These are phyloP conservation scores for Ectemnius continuus DNA, from an alignment of 2,888 invertebrate genomes.

Conservation along the genomic window DNA sequence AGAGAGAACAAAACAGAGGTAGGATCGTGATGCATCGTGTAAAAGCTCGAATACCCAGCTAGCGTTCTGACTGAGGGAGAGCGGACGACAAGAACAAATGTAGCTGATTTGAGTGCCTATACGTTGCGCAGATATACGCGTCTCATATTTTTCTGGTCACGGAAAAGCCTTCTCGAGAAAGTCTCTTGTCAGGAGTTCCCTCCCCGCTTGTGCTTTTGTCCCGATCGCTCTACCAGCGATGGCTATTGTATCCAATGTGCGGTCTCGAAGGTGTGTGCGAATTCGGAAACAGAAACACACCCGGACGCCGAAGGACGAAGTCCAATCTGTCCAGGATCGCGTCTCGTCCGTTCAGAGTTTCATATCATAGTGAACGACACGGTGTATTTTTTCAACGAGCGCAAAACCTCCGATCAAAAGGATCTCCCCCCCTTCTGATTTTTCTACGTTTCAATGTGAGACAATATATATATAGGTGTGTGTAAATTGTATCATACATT, in stretches of 20 bases:
- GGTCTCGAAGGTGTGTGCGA: slow-evolving; percentile 20
- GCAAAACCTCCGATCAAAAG: slow-evolving; percentile 34
- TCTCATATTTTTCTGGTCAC: slow-evolving; percentile 59
- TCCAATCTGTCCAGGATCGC: slow-evolving; percentile 18
- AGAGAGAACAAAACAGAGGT: not conserved
- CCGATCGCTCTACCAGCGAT: not conserved
- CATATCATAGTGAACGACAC: slow-evolving; percentile 55
- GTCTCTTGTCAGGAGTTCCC: slow-evolving; percentile 30
- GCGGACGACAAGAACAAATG: slow-evolving; percentile 38
- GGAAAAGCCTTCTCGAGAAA: slow-evolving; percentile 25
- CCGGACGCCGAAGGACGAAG: too few species aligned
- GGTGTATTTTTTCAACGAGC: slow-evolving; percentile 68
- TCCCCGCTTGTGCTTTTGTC: slow-evolving; percentile 47
- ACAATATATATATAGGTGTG: slow-evolving; percentile 49
- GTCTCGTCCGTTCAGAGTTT: slow-evolving; percentile 46
- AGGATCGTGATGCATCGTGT: slow-evolving; percentile 40
- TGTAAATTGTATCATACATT: slow-evolving; percentile 22
- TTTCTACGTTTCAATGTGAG: slow-evolving; percentile 49
- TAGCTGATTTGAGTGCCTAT: slow-evolving; percentile 66
- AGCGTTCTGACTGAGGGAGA: slow-evolving; percentile 26
- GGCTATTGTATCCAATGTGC: slow-evolving; percentile 9
- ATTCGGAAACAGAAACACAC: not conserved
- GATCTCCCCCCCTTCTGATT: slow-evolving; percentile 39
- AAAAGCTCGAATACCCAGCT: slow-evolving; percentile 54
- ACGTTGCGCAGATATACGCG: slow-evolving; percentile 55